Evolutionary conservation across 2,888 invertebrate genomes (phyloP), one percentile per base, ranked within the genome.

Genomic region (Eurois occulta): DNA sequence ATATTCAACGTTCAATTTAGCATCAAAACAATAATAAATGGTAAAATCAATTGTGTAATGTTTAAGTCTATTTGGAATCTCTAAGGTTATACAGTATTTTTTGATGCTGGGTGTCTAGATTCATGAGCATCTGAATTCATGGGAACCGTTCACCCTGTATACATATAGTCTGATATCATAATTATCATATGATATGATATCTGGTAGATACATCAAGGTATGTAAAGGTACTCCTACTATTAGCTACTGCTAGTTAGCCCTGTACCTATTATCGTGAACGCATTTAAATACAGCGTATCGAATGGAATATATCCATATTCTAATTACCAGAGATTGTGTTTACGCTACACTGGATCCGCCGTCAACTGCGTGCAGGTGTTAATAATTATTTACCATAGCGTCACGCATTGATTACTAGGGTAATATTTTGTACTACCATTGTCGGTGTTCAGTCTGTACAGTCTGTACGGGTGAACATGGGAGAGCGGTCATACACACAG

Each of bases 391-490:
- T 86, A 85, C 43, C 72, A 78, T 77, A 75, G 74, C 79, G 80
- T 86, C 81, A 87, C 81, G 89, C 87, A 84, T 86, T 86, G 79
- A 88, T 86, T 81, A 65, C 82, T 85, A 86, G 85, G 85, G 76
- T 80, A 86, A 87, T 85, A 82, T 65, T 78, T 81, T 72, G 79
- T 82, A 52, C 77, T 74, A 79, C 75, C 58, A 80, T 85, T 87
- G 83, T 81, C 68, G 41, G 62, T 73, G 66, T 77, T 69, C 79
- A 74, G n/a, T n/a, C n/a, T n/a, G n/a, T n/a, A n/a, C n/a, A 46
- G 65, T 24, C 46, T n/a, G 55, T 66, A 68, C 21, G 55, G 48
- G 75, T 38, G 38, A 81, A 73, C 71, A 70, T 72, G 72, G 65
- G 77, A 69, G 58, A 80, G 75, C 68, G 77, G 46, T 46, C 18